These are phyloP conservation scores for Azemiops feae DNA, from an alignment of 2,113 vertebrate species.

Conservation along the genomic window DNA sequence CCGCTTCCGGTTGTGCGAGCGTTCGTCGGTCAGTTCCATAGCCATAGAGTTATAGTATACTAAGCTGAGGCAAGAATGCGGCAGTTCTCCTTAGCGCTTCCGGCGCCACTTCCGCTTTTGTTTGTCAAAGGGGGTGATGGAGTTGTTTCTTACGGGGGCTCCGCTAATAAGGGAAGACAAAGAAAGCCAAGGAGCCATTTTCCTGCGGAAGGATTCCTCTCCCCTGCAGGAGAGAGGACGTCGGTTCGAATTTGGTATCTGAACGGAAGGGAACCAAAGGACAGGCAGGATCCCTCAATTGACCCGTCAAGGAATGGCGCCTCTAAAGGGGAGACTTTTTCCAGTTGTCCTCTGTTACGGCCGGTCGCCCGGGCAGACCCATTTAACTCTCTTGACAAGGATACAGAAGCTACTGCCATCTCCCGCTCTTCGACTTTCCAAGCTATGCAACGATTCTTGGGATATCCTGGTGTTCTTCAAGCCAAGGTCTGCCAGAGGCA, in stretches of 20 bases:
- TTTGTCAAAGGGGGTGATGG: neutral
- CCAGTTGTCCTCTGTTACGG: neutral
- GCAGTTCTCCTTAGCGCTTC: neutral
- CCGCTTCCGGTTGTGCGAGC: rapidly evolving
- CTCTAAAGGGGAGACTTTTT: neutral
- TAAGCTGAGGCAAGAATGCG: no score
- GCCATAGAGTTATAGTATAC: neutral
- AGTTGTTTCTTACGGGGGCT: neutral
- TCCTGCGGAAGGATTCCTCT: neutral
- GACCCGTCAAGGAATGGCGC: no score
- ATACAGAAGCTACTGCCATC: neutral
- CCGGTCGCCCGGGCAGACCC: neutral
- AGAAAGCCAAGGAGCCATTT: neutral
- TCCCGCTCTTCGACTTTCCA: neutral
- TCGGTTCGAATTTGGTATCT: neutral
- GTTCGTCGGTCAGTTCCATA: neutral
- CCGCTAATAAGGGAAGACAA: neutral
- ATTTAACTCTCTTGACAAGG: neutral
- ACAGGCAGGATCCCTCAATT: neutral
- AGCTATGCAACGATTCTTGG: neutral
- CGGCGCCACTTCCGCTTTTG: neutral
- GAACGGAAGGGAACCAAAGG: neutral
- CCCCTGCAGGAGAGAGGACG: no score
- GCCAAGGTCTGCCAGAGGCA: neutral
- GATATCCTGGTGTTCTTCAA: neutral